Evolutionary conservation across 2,888 invertebrate species (phyloP), one percentile per base, ranked within the genome.

Genomic region (Quadroppia sp.): DNA sequence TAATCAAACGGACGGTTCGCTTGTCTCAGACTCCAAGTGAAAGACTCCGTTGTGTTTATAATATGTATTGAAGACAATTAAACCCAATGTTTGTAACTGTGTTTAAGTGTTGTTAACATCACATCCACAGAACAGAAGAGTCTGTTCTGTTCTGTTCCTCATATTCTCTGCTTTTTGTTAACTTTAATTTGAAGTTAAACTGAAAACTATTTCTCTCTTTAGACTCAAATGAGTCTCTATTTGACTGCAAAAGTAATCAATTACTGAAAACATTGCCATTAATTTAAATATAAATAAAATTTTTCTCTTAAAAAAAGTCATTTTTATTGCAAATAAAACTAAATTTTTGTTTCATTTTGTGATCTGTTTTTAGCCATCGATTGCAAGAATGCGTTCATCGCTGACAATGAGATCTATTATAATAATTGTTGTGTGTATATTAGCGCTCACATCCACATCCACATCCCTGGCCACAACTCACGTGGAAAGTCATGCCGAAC

Each of bases 31-130:
- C 36, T 36, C 20, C 20, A 7, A 23, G 28, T 28, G 30, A 56
- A 56, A 30, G 23, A 56, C 28, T 56, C 56, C n/a, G n/a, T 25
- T 56, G 17, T 56, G 56, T 56, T 56, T 56, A 56, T 56, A n/a
- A n/a, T n/a, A 56, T 28, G 1, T 45, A 45, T 45, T 20, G 23
- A 53, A 23, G 53, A 53, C 53, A 53, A 53, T 53, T 17, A 53
- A 50, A 53, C 25, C 11, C 53, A n/a, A 53, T 53, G 53, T 53
- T 53, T 53, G 6, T 30, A 36, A 30, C 32, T 36, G 1, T 30
- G 61, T 30, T 61, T 61, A 61, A 61, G 61, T 36, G 61, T 61
- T 61, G 61, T 30, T 13, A 59, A 36, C 61, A 61, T 61, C 17
- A 17, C 25, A 53, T 53, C 25, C 53, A 23, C 23, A 53, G 2